Conservation (phyloP, 2,888 invertebrate species). For the Hypomecis atomaria region DNA sequence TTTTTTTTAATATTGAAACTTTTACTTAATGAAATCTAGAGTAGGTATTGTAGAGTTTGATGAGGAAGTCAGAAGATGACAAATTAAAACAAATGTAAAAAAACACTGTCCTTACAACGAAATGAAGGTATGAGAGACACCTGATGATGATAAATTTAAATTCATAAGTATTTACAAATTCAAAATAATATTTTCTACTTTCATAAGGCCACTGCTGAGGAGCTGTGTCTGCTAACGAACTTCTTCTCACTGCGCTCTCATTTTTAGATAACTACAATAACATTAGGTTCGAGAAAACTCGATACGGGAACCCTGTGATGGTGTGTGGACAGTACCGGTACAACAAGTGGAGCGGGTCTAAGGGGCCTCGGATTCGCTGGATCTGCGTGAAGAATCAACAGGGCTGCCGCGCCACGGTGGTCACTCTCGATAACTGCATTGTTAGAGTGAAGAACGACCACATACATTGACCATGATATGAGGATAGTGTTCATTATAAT, state of each 20-base stretch:
- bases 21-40: too few relatives aligned
- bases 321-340: constrained; percentile 60
- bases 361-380: constrained; percentile 60
- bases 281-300: constrained; percentile 54
- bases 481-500: too few relatives aligned
- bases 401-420: constrained; percentile 64
- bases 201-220: too few relatives aligned
- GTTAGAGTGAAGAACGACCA: constrained; percentile 56
- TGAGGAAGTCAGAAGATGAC: too few relatives aligned
- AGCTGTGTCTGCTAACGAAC: background rate
- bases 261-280: constrained; percentile 26
- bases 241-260: background rate
- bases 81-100: too few relatives aligned
- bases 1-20: too few relatives aligned
- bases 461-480: constrained; percentile 45
- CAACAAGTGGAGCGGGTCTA: constrained; percentile 63
- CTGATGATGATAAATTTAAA: too few relatives aligned
- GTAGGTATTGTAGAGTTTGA: too few relatives aligned
- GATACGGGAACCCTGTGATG: constrained; percentile 71
- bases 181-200: too few relatives aligned
- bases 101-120: too few relatives aligned
- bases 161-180: too few relatives aligned
- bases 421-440: constrained; percentile 60
- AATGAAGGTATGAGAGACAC: too few relatives aligned
- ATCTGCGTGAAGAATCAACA: constrained; percentile 63